Percentiles rank a stretch among this genome's conserved stretches.
Conservation (phyloP, 1,140 invertebrate species). For the Bombus confusus region DNA sequence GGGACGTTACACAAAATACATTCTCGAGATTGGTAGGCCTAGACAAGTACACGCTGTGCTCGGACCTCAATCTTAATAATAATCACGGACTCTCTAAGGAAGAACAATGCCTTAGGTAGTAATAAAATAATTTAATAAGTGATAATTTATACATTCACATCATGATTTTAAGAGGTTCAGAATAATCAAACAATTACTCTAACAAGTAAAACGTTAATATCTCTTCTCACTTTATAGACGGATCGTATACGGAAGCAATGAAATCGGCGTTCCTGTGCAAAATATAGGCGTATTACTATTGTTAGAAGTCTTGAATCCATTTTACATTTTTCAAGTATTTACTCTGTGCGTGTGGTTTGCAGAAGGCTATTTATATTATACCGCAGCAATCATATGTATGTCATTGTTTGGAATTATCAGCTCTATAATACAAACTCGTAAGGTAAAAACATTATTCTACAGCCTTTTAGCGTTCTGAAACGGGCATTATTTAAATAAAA, state of each 20-base stretch:
- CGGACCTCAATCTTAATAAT: constrained; percentile 83
- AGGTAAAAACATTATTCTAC: constrained; percentile 81
- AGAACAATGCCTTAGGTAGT: constrained; percentile 81
- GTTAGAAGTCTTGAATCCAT: constrained; percentile 95
- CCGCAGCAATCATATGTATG: constrained; percentile 93
- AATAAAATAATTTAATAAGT: background rate
- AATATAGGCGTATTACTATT: constrained; percentile 87
- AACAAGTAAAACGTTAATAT: background rate
- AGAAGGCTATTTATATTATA: constrained; percentile 93
- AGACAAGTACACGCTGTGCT: constrained; percentile 84
- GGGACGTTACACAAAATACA: constrained; percentile 84
- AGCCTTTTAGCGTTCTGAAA: background rate
- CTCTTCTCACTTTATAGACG: constrained; percentile 81
- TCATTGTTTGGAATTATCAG: constrained; percentile 92
- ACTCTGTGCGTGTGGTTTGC: constrained; percentile 91
- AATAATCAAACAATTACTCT: background rate
- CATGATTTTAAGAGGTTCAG: background rate
- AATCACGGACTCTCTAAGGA: constrained; percentile 83
- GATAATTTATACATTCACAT: background rate
- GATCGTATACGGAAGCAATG: constrained; percentile 90
- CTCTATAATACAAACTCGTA: constrained; percentile 92
- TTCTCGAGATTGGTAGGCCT: constrained; percentile 87
- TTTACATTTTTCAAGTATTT: constrained; percentile 97
- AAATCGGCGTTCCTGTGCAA: constrained; percentile 90
- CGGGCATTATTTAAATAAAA: background rate